These are phyloP conservation scores for Dromiciops gliroides DNA, from an alignment of 2,113 vertebrate genomes.

Conservation along the genomic window DNA sequence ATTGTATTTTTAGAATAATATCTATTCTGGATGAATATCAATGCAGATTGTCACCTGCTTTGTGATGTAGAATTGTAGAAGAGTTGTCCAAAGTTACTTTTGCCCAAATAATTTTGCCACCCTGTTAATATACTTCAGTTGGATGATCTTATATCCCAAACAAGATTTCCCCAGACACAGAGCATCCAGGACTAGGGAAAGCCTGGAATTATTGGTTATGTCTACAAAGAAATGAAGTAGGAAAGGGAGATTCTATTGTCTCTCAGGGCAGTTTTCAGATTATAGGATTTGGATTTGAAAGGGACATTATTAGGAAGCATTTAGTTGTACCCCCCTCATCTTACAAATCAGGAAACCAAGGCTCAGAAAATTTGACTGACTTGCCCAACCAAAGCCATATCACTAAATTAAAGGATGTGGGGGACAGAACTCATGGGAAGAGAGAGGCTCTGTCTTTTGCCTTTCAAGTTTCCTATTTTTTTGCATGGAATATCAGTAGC, in stretches of 20 bases:
- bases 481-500: background rate
- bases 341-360: background rate
- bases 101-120: background rate
- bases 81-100: background rate
- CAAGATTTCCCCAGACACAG: background rate
- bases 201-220: background rate
- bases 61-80: background rate
- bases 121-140: background rate
- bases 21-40: background rate
- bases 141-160: background rate
- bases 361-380: background rate
- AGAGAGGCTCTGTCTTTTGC: background rate
- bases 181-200: background rate
- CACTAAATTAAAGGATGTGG: background rate
- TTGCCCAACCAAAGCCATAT: background rate
- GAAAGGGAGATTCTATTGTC: background rate
- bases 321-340: background rate
- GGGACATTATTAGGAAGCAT: background rate
- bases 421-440: background rate
- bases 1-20: background rate
- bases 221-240: background rate
- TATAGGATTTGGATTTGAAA: background rate
- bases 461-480: background rate
- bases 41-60: background rate
- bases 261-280: background rate